These are phyloP conservation scores for Forficula auricularia DNA, from an alignment of 1,140 invertebrate genomes.

Conservation along the genomic window DNA sequence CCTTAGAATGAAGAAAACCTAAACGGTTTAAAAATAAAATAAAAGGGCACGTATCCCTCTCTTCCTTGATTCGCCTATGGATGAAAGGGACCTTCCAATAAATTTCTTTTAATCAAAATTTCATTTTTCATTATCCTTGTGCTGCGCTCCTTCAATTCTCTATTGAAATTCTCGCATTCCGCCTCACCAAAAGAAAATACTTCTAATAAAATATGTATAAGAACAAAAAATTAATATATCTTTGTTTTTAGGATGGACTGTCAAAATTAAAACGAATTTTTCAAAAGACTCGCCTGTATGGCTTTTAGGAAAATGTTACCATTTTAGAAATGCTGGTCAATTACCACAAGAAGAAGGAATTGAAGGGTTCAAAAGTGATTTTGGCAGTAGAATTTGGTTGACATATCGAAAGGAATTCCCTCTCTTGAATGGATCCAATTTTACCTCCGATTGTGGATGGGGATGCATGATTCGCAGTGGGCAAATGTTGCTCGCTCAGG, in stretches of 20 bases:
- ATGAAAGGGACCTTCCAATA: too few species aligned
- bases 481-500: constrained; percentile 74
- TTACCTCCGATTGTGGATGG: constrained; percentile 72
- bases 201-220: too few species aligned
- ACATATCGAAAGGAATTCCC: constrained; percentile 71
- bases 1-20: too few species aligned
- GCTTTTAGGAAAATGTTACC: constrained; percentile 63
- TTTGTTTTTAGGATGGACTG: constrained; percentile 38
- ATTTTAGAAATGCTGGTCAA: constrained; percentile 36
- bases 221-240: too few species aligned
- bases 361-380: constrained; percentile 61
- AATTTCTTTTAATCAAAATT: too few species aligned
- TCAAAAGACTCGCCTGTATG: constrained; percentile 73
- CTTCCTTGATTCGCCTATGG: too few species aligned
- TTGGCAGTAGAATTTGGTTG: constrained; percentile 58
- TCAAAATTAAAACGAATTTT: constrained; percentile 65
- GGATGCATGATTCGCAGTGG: constrained; percentile 76
- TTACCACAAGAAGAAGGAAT: constrained; percentile 30
- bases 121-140: too few species aligned
- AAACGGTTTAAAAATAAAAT: too few species aligned
- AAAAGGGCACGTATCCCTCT: too few species aligned
- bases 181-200: too few species aligned
- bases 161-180: too few species aligned
- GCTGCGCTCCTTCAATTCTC: too few species aligned
- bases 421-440: constrained; percentile 50